Conservation (phyloP, 2,888 invertebrate genomes). For the Lissonota sp. region DNA sequence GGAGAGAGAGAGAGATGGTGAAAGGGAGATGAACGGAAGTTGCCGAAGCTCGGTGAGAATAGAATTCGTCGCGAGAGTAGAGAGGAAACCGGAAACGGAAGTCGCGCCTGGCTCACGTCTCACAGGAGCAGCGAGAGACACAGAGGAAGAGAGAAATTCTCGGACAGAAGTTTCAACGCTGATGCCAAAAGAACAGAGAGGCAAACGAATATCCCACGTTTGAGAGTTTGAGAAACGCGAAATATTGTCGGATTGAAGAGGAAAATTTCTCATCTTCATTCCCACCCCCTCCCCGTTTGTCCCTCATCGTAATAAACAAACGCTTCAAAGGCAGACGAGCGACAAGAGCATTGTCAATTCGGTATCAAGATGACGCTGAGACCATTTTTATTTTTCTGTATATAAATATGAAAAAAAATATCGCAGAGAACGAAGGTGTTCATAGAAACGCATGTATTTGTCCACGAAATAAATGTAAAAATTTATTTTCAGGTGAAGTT, state of each 20-base stretch:
- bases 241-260: slow-evolving; percentile 21
- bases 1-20: slow-evolving; percentile 48
- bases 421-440: too few relatives aligned
- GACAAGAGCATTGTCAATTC: background rate
- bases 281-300: background rate
- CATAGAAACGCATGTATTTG: too few relatives aligned
- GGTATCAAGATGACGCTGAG: background rate
- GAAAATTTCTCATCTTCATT: slow-evolving; percentile 30
- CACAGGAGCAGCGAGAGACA: slow-evolving; percentile 9
- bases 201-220: slow-evolving; percentile 58
- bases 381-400: too few relatives aligned
- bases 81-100: slow-evolving; percentile 63
- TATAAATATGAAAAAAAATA: too few relatives aligned
- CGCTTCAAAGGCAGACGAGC: background rate
- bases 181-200: slow-evolving; percentile 23
- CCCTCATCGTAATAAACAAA: background rate
- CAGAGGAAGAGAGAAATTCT: slow-evolving; percentile 52
- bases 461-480: too few relatives aligned
- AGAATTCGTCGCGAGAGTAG: slow-evolving; percentile 51
- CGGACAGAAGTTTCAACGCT: slow-evolving; percentile 47
- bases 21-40: slow-evolving; percentile 60
- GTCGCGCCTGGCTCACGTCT: slow-evolving; percentile 58
- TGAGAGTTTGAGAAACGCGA: slow-evolving; percentile 38
- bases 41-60: slow-evolving; percentile 51
- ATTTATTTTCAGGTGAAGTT: too few relatives aligned